These are phyloP conservation scores for Paraplagusia blochii DNA, from an alignment of 2,113 vertebrate genomes.

Conservation along the genomic window DNA sequence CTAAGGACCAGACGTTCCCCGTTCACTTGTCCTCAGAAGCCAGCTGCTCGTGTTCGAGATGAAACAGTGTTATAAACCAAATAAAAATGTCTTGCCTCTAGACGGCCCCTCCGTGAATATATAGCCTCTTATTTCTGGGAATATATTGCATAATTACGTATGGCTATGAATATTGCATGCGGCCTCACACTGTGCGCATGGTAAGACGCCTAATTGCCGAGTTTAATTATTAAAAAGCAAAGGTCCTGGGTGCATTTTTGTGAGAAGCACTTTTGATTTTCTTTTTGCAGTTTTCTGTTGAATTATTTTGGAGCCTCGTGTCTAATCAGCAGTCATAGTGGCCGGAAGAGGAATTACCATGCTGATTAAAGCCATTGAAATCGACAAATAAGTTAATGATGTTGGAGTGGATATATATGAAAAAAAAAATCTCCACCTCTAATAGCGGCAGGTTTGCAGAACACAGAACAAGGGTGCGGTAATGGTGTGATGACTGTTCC, in stretches of 20 bases:
- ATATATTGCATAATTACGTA: slow-evolving; percentile 80
- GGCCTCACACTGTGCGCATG: slow-evolving; percentile 72
- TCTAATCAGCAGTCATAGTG: slow-evolving; percentile 82
- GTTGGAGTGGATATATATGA: slow-evolving; percentile 67
- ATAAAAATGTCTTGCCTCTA: slow-evolving; percentile 76
- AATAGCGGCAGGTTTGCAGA: slow-evolving; percentile 35
- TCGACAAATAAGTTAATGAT: slow-evolving; percentile 78
- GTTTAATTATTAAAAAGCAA: slow-evolving; percentile 86
- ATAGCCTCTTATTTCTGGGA: slow-evolving; percentile 71
- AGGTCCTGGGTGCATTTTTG: slow-evolving; percentile 76
- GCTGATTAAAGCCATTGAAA: slow-evolving; percentile 83
- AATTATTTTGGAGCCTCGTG: slow-evolving; percentile 81
- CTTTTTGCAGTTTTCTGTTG: slow-evolving; percentile 84
- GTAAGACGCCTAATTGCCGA: slow-evolving; percentile 78
- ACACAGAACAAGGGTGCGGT: slow-evolving; percentile 46
- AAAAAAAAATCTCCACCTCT: slow-evolving; percentile 40
- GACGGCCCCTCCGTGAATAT: slow-evolving; percentile 72
- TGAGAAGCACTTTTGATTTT: slow-evolving; percentile 80
- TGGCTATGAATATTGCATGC: slow-evolving; percentile 80
- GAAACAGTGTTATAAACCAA: slow-evolving; percentile 75
- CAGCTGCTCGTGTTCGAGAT: slow-evolving; percentile 67
- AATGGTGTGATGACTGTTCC: slow-evolving; percentile 51
- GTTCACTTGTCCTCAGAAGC: slow-evolving; percentile 50
- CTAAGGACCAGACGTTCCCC: slow-evolving; percentile 44
- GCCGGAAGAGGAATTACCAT: slow-evolving; percentile 80